A percentile compares a stretch with the other conserved stretches of the same genome.
phyloP scores from a whole-genome alignment of 30 jellyfish, hydroid and myxozoan genomes.

The Nemopilema nomurai region DNA sequence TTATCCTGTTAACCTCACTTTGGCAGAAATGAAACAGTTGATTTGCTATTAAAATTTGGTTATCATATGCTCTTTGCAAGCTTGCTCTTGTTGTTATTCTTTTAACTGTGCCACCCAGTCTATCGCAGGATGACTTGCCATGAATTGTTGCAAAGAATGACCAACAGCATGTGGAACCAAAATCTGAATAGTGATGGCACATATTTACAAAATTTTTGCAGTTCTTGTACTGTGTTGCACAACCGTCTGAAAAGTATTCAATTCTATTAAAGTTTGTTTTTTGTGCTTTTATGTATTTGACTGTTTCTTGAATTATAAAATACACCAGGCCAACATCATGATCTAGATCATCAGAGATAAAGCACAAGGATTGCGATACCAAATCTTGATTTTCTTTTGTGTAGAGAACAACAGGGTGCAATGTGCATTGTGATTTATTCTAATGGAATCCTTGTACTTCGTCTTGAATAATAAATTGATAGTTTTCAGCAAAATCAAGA shows the following conservation, averaged over 20 bases:
- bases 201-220: not conserved
- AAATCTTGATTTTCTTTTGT: not conserved
- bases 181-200: not conserved
- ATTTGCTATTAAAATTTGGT: conserved; percentile 34
- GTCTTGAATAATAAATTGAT: conserved; percentile 53
- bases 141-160: conserved; percentile 64
- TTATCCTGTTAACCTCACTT: conserved; percentile 51
- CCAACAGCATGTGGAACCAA: conserved; percentile 55
- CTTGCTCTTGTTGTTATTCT: conserved; percentile 57
- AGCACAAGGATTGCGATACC: conserved; percentile 34
- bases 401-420: conserved; percentile 59
- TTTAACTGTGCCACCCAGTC: conserved; percentile 72
- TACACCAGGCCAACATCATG: conserved; percentile 61
- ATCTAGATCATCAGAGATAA: conserved; percentile 66
- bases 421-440: conserved; percentile 60
- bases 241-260: not conserved
- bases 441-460: conserved; percentile 61
- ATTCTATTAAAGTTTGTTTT: not conserved
- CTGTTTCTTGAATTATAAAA: not conserved
- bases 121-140: conserved; percentile 79
- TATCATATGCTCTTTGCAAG: conserved; percentile 23
- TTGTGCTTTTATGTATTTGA: not conserved
- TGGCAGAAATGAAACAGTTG: conserved; percentile 32
- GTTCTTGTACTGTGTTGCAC: not conserved
- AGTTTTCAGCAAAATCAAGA: conserved; percentile 61